Evolutionary conservation across 1,140 invertebrate species (phyloP).

Genomic region (Belonocnema kinseyi): DNA sequence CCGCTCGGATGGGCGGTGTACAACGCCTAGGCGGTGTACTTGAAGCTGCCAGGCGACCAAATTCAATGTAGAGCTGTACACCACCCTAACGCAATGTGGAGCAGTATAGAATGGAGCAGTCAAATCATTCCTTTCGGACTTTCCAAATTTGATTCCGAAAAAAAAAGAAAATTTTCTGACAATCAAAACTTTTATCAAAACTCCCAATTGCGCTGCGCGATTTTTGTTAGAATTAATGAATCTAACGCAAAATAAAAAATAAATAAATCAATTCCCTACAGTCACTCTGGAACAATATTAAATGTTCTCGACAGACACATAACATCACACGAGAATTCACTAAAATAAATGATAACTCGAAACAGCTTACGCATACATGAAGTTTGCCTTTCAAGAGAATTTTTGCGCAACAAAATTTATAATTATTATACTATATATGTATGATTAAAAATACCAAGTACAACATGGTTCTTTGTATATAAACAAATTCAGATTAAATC

Average conservation of each 20-base stretch:
- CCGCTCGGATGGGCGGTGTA: no score
- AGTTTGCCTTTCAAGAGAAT: background rate
- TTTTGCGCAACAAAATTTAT: background rate
- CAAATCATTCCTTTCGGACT: no score
- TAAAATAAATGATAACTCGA: background rate
- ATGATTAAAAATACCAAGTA: background rate
- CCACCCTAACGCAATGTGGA: no score
- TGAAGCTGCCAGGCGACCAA: no score
- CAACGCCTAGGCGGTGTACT: no score
- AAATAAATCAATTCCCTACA: background rate
- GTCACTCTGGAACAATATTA: slow-evolving; percentile 1
- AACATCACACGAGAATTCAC: slow-evolving; percentile 11
- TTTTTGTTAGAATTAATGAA: background rate
- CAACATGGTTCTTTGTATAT: slow-evolving; percentile 12
- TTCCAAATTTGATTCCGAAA: no score
- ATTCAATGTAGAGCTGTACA: no score
- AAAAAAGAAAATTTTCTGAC: no score
- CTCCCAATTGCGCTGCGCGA: no score
- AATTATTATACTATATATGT: background rate
- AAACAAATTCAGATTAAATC: slow-evolving; percentile 43
- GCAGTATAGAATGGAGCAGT: no score
- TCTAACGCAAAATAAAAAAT: background rate
- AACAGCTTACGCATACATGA: background rate
- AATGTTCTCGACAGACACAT: slow-evolving; percentile 14
- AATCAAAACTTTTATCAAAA: no score